phyloP scores from a whole-genome alignment of 53 echinoderm and acorn worm species.

The Henricia sp. region DNA sequence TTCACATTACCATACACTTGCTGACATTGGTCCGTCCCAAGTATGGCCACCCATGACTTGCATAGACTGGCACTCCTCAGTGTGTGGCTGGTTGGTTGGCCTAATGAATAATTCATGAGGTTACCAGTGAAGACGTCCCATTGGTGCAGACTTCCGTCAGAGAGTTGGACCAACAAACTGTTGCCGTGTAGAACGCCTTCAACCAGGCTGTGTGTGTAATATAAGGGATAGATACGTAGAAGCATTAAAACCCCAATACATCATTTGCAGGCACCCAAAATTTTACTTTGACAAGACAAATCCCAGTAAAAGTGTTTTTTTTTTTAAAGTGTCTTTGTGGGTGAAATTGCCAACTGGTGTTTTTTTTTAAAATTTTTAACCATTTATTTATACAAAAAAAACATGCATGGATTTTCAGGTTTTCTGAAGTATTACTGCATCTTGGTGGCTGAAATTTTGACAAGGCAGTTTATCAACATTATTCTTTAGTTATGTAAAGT shows the following conservation, averaged over 20 bases:
- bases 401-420: too few species aligned
- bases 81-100: constrained; percentile 15
- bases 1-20: constrained; percentile 16
- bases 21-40: constrained; percentile 25
- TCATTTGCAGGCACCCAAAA: neutral
- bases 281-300: neutral
- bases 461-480: too few species aligned
- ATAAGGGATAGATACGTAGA: neutral
- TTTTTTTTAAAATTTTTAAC: too few species aligned
- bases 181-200: constrained; percentile 8
- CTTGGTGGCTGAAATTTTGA: too few species aligned
- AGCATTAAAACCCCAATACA: neutral
- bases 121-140: constrained; percentile 47
- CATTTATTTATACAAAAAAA: too few species aligned
- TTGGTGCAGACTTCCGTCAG: constrained; percentile 43
- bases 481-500: too few species aligned
- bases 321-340: neutral
- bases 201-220: constrained; percentile 1
- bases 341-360: neutral
- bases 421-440: too few species aligned
- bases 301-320: neutral
- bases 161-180: constrained; percentile 31
- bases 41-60: constrained; percentile 12
- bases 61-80: constrained; percentile 28
- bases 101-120: constrained; percentile 54